Base-by-base conservation (phyloP, 1,140 invertebrate species). In the Sarcophaga peregrina region DNA sequence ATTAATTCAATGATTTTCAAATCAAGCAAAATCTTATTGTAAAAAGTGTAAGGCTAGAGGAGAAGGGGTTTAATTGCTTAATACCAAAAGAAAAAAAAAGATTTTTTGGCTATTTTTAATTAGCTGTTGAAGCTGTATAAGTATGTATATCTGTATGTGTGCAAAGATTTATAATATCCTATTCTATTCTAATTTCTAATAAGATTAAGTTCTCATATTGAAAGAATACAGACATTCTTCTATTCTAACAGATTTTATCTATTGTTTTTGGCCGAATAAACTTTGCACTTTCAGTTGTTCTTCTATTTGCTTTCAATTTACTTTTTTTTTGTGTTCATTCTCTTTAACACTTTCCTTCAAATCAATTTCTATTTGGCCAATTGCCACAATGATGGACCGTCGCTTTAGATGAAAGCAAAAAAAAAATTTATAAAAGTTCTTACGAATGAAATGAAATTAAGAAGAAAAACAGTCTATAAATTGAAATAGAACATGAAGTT, bases 211-310 rank as follows among this genome's bases (percentile, higher is more conserved):
- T 68, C 9, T 68, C 25, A 37, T 68, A 25, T 20, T 68, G n/a
- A 68, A 68, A 68, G n/a, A 15, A 68, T 37, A n/a, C 54, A 58
- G 13, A 37, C 54, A 58, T 1, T n/a, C n/a, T n/a, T n/a, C 11
- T 17, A 68, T 68, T 17, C 17, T 3, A 62, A 62, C 54, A 62
- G 54, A 62, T 62, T 68, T 20, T 68, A 68, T 68, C 62, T 68
- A 68, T 68, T 68, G 62, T 68, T 68, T 68, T 68, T 68, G 62
- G 62, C 62, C 62, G 62, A 68, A 68, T 68, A 68, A 68, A 68
- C 62, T 68, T 68, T 68, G 62, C 62, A 68, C 62, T 68, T 68
- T 68, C 17, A 17, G 62, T 68, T 68, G 62, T 20, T 68, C n/a
- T 68, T 68, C 62, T 68, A n/a, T 62, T n/a, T 62, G 17, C 62